Percentiles rank a stretch among this genome's conserved stretches.
Conservation (phyloP, 1,140 invertebrate genomes). For the Campoletis sonorensis region DNA sequence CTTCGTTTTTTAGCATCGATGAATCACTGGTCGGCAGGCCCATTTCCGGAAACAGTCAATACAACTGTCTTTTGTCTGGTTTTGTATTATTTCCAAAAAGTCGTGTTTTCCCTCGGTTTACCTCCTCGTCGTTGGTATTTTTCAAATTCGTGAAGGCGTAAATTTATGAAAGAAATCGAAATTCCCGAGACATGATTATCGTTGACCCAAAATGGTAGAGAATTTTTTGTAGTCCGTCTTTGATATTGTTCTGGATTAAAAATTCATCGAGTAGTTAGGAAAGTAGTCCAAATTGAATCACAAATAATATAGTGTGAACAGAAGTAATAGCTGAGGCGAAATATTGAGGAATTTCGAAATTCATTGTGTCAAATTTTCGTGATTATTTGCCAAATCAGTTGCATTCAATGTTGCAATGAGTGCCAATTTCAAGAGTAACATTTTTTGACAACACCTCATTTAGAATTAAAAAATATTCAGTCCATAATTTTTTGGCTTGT, state of each 20-base stretch:
- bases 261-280: too few species aligned
- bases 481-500: too few species aligned
- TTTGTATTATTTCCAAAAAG: neutral
- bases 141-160: neutral
- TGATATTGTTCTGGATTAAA: neutral
- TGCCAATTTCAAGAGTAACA: too few species aligned
- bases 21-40: neutral
- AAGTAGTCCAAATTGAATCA: too few species aligned
- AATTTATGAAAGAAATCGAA: neutral
- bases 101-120: neutral
- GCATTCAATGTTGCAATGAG: too few species aligned
- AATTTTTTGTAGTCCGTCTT: neutral
- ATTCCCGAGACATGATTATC: neutral
- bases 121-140: neutral
- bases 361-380: too few species aligned
- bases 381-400: too few species aligned
- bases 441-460: too few species aligned
- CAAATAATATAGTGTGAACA: too few species aligned
- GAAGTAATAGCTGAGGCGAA: too few species aligned
- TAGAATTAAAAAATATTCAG: too few species aligned
- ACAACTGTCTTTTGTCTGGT: neutral
- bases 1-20: slow-evolving; percentile 1
- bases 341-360: too few species aligned
- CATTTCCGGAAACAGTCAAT: slow-evolving; percentile 16
- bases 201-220: neutral